phyloP scores from a whole-genome alignment of 53 echinoderm and acorn worm species.

The Arbacia lixula region DNA sequence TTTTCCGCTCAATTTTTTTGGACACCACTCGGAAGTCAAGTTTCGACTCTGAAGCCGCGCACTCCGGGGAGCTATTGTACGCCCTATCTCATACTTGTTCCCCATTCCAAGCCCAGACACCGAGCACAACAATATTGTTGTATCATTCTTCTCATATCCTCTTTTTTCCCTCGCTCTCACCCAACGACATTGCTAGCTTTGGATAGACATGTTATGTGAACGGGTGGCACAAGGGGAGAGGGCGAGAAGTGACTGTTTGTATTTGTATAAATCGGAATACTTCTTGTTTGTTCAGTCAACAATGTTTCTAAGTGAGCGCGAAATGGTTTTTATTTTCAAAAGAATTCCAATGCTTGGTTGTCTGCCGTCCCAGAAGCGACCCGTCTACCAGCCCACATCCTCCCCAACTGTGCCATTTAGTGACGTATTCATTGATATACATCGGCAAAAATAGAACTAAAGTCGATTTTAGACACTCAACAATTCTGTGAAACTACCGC shows the following conservation, averaged over 20 bases:
- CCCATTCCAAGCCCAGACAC: constrained; percentile 1
- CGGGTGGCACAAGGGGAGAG: background rate
- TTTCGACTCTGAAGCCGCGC: background rate
- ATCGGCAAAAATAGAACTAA: too few relatives aligned
- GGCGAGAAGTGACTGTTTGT: constrained; percentile 43
- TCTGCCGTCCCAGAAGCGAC: too few relatives aligned
- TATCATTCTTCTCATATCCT: constrained; percentile 17
- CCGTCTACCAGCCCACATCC: too few relatives aligned
- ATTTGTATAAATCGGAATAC: constrained; percentile 53
- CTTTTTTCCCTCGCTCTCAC: background rate
- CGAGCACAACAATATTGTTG: background rate
- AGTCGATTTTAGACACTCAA: too few relatives aligned
- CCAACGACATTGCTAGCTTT: background rate
- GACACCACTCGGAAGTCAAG: constrained; percentile 29
- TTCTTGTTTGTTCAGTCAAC: constrained; percentile 37
- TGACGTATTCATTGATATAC: too few relatives aligned
- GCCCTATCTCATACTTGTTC: background rate
- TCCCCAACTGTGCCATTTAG: too few relatives aligned
- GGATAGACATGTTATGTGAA: background rate
- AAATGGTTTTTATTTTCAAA: constrained; percentile 21
- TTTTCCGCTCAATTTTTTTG: constrained; percentile 30
- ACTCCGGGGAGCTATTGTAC: constrained; percentile 15
- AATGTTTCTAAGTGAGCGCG: constrained; percentile 30
- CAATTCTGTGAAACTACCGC: too few relatives aligned
- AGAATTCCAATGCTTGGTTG: background rate